Conservation (phyloP, 2,113 vertebrate species). For the Raja brachyura region DNA sequence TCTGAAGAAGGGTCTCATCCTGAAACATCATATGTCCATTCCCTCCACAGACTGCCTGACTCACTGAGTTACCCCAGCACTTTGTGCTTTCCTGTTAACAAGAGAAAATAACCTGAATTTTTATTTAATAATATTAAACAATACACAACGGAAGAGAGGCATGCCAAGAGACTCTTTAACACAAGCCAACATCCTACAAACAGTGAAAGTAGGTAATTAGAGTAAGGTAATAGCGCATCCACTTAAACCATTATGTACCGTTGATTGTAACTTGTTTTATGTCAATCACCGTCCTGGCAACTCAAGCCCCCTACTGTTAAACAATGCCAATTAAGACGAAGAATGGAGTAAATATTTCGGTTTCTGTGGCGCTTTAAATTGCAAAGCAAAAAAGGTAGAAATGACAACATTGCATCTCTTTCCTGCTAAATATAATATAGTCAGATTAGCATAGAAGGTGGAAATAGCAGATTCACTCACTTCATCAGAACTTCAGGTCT, state of each 20-base stretch:
- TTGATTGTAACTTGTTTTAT: neutral
- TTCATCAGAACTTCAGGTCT: neutral
- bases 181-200: neutral
- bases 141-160: neutral
- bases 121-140: neutral
- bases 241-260: neutral
- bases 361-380: neutral
- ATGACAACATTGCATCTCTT: neutral
- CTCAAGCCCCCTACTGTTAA: neutral
- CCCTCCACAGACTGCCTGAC: too few relatives aligned
- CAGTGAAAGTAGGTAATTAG: neutral
- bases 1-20: too few relatives aligned
- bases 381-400: neutral
- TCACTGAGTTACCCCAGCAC: too few relatives aligned
- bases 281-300: neutral
- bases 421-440: neutral
- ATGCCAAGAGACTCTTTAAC: neutral
- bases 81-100: too few relatives aligned
- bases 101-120: neutral
- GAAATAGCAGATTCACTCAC: neutral
- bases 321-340: conserved; percentile 30
- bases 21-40: too few relatives aligned
- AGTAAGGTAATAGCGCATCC: neutral
- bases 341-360: neutral
- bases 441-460: neutral